phyloP scores from a whole-genome alignment of 2,113 vertebrate genomes.

The Montifringilla adamsi region DNA sequence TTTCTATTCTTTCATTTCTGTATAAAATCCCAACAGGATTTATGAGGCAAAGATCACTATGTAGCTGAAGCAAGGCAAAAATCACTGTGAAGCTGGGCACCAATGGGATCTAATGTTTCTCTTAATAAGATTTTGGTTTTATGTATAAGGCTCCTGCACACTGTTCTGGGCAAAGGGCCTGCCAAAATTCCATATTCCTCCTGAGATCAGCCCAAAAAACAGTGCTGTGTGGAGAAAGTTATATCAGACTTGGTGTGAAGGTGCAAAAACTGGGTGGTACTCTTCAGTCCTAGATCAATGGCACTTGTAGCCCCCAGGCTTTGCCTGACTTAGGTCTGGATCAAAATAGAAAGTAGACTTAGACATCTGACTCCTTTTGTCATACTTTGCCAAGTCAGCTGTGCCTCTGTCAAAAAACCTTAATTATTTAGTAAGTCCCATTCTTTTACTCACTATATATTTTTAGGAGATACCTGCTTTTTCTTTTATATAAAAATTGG shows the following conservation, averaged over 20 bases:
- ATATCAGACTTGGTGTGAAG: background rate
- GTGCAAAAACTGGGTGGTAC: background rate
- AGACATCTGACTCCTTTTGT: background rate
- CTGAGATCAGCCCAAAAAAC: background rate
- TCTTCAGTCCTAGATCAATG: background rate
- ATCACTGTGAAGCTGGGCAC: background rate
- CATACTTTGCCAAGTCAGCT: background rate
- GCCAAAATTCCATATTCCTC: rapidly evolving
- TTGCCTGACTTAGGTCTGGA: background rate
- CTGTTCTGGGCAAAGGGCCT: background rate
- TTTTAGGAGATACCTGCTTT: background rate
- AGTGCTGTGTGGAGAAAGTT: background rate
- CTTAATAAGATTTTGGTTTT: background rate
- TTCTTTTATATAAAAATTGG: background rate
- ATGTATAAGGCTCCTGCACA: background rate
- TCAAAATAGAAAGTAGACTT: background rate
- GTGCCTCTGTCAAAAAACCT: background rate
- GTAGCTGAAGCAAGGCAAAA: background rate
- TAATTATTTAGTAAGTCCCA: background rate
- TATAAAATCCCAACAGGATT: background rate
- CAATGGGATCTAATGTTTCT: background rate
- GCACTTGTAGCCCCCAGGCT: background rate
- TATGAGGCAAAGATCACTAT: background rate
- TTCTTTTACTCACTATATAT: background rate
- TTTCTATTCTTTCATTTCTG: background rate